These are phyloP conservation scores for Aramus guarauna DNA, from an alignment of 2,113 vertebrate species.

Conservation along the genomic window DNA sequence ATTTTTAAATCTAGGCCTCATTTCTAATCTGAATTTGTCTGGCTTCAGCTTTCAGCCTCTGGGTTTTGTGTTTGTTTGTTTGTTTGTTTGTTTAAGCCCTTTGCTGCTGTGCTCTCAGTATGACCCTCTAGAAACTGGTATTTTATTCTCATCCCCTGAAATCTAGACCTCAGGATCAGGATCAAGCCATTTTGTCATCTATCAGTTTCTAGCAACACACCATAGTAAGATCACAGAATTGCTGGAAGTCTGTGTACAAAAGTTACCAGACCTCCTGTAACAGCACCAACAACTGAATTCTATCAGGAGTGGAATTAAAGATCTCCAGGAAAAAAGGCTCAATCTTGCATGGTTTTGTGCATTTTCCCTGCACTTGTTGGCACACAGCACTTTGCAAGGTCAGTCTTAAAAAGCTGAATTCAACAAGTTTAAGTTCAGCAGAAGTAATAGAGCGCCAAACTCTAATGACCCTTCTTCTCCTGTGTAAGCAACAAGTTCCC, in stretches of 20 bases:
- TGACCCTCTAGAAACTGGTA: background rate
- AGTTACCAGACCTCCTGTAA: background rate
- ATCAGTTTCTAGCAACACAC: background rate
- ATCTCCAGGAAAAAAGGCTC: background rate
- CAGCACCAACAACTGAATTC: background rate
- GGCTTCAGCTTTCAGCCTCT: background rate
- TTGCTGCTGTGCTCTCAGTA: background rate
- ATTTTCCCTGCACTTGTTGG: background rate
- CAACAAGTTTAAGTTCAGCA: background rate
- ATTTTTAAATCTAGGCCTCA: background rate
- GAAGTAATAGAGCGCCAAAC: background rate
- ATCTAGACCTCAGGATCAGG: background rate
- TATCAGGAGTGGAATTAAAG: background rate
- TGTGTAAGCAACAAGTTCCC: background rate
- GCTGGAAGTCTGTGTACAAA: background rate
- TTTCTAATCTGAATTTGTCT: background rate
- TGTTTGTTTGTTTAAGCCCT: no score
- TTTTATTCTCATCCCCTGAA: background rate
- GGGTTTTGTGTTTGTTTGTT: no score
- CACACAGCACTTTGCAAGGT: background rate
- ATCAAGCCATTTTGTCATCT: background rate
- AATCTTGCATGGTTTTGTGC: accelerated
- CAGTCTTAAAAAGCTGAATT: background rate
- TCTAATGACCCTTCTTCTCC: background rate
- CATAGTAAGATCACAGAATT: background rate